Evolutionary conservation across 1,140 invertebrate species (phyloP), one percentile per base, ranked within the genome.

Genomic region (Hydropsyche tenuis): DNA sequence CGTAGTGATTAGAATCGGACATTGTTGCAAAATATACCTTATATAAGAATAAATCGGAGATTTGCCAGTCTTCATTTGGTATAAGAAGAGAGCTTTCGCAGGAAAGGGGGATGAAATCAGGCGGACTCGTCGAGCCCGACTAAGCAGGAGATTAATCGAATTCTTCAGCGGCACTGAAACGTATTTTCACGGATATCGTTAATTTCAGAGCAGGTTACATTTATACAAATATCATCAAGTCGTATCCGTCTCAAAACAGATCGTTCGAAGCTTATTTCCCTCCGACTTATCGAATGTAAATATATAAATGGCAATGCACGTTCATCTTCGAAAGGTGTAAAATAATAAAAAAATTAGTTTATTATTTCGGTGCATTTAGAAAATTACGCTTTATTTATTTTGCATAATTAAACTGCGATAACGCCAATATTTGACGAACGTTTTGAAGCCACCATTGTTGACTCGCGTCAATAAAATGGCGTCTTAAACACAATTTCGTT

Each of bases 401-500:
- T 60, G 23, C 22, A 25, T 9, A 60, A 60, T 25, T 14, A 11
- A 60, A 60, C 22, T 22, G 20, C 23, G 20, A 25, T 25, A 60
- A 60, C 25, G 23, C 56, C 5, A 60, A 60, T 60, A 60, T 60
- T 60, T 60, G n/a, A 23, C 22, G 22, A 60, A 25, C 56, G 56
- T 60, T 60, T 60, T 14, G 22, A 60, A 23, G 56, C 20, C 23
- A 2, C 56, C 56, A 60, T 60, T 60, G 56, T 60, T 56, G 51
- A 56, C 51, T 56, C 20, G 51, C 51, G 51, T 56, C 51, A 56
- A 60, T 60, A 60, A 25, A 60, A 60, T 60, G 22, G 56, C 56
- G 23, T 60, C 56, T 60, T 60, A 7, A 25, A 60, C 22, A 20
- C 22, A 60, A 60, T 60, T 53, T 46, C 22, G n/a, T 20, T 25